A percentile compares a stretch with the other conserved stretches of the same genome.
Conservation (phyloP, 2,888 invertebrate genomes). For the Drosophila hamatofila region DNA sequence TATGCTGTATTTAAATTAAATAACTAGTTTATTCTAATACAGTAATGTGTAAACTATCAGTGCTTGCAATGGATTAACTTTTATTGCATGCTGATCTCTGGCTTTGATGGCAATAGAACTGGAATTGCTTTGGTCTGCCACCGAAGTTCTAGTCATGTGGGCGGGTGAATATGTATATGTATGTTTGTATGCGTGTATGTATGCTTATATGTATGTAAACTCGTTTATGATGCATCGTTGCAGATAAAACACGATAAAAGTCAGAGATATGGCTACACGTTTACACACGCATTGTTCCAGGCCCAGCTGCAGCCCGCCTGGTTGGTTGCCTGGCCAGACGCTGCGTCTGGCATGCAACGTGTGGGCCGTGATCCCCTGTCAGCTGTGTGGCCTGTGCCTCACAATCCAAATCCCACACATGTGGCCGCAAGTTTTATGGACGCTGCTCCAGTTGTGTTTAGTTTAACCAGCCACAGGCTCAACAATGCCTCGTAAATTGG, state of each 20-base stretch:
- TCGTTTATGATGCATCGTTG: constrained; percentile 74
- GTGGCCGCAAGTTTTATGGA: constrained; percentile 33
- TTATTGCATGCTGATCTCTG: neutral
- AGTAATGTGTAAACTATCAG: neutral
- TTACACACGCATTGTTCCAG: constrained; percentile 42
- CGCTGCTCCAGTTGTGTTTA: constrained; percentile 27
- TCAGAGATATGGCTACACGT: constrained; percentile 49
- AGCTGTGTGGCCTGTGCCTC: constrained; percentile 29
- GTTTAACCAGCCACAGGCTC: constrained; percentile 32
- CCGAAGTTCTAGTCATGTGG: constrained; percentile 23
- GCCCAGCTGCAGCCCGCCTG: constrained; percentile 20
- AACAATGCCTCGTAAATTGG: constrained; percentile 75
- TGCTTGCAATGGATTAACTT: neutral
- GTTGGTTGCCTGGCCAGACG: constrained; percentile 27
- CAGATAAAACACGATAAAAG: constrained; percentile 74
- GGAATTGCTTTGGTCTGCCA: neutral
- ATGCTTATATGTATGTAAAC: constrained; percentile 27
- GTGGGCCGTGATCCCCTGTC: constrained; percentile 70
- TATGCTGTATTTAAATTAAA: neutral
- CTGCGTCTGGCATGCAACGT: constrained; percentile 48
- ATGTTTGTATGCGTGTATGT: neutral
- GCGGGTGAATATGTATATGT: constrained; percentile 17
- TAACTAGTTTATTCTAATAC: neutral
- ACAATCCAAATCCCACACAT: constrained; percentile 14
- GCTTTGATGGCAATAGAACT: constrained; percentile 46